Percentiles rank a stretch among this genome's conserved stretches.
phyloP scores from a whole-genome alignment of 2,113 vertebrate genomes.

The Syrmaticus mikado region DNA sequence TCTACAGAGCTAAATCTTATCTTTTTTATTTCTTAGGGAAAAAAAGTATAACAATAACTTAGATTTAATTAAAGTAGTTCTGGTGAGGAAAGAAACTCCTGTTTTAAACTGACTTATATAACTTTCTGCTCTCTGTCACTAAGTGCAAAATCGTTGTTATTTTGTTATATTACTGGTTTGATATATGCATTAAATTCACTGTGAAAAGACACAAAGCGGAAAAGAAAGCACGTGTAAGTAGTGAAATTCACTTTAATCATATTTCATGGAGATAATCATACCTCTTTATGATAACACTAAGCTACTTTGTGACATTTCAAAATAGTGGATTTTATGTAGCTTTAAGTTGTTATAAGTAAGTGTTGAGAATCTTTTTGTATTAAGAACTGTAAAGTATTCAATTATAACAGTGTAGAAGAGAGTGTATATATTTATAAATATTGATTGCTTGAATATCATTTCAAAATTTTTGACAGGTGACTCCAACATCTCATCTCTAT shows the following conservation, averaged over 20 bases:
- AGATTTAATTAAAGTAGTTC: not conserved
- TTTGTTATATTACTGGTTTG: not conserved
- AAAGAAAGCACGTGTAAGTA: not conserved
- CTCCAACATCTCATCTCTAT: not conserved
- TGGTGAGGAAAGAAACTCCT: not conserved
- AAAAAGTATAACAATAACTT: not conserved
- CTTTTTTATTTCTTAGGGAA: not conserved
- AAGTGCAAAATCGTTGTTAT: constrained; percentile 13
- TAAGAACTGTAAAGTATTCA: not conserved
- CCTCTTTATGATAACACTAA: not conserved
- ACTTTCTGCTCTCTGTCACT: not conserved
- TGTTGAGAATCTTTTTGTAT: not conserved
- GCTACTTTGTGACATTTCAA: not conserved
- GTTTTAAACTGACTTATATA: not conserved
- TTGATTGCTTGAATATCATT: not conserved
- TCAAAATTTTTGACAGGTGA: not conserved
- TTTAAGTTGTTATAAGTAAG: not conserved
- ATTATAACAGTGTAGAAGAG: not conserved
- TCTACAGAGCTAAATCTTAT: not conserved
- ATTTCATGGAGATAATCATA: not conserved
- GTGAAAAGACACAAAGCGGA: not conserved
- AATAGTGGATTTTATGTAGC: not conserved
- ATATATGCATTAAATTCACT: not conserved
- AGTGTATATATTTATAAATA: not conserved
- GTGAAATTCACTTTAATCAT: not conserved